Base-by-base conservation (phyloP, 2,113 vertebrate species). In the Zonotrichia leucophrys region DNA sequence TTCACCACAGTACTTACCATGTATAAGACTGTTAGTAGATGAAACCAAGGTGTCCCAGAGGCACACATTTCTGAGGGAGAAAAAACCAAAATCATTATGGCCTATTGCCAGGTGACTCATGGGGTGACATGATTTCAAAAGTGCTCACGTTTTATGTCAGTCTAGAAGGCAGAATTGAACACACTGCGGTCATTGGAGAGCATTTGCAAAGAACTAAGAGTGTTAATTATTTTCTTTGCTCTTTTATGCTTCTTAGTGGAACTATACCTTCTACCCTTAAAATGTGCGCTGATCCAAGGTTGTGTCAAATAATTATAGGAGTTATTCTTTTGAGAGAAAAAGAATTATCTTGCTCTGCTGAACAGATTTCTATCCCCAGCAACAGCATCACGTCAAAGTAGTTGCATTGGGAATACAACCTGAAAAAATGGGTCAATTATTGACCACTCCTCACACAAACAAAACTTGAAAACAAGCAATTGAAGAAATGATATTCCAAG, bases 11-110 rank as follows among this genome's bases (percentile, higher is more conserved):
- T 35, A 94, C 98, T 97, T 97, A 99, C 99, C 98, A 10, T 99
- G 99, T 79, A 99, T 97, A 96, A 99, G 98, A 95, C 95, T 98
- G 96, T 99, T 99, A 94, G 96, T 96, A 19, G 99, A 98, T 67
- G 99, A 99, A 97, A 99, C 97, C 92, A 99, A 97, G 63, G 98
- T 99, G 76, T 99, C 99, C 99, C 99, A 99, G 87, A 99, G 97
- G 96, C 99, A 99, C 60, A 99, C 98, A 37, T 99, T 99, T 97
- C 99, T 99, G 96, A 94, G 16, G 11, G 62, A 31, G 19, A 7
- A 37, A 44, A 69, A 78, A 10, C 9, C 42, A 49, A 22, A 86
- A 82, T 73, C 33, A 15, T 67, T 84, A 89, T 22, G 42, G 86
- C 7, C 24, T 24, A 18, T 41, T 89, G 31, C 49, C 39, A 52